These are phyloP conservation scores for Apeltes quadracus DNA, from an alignment of 2,113 vertebrate genomes.

Conservation along the genomic window DNA sequence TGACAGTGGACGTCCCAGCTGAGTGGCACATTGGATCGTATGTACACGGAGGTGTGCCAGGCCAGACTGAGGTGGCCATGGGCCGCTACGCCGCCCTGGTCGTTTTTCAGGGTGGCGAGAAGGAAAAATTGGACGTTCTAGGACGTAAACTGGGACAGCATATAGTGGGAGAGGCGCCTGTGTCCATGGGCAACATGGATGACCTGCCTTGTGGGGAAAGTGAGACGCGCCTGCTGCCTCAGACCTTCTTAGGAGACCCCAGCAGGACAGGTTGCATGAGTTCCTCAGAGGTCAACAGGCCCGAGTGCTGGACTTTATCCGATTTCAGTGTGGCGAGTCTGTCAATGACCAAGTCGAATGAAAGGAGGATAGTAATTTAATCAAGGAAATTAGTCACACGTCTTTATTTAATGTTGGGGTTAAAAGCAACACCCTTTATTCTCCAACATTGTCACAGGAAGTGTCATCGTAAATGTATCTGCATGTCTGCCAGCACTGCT, in stretches of 20 bases:
- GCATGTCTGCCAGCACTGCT: background rate
- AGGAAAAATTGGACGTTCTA: conserved; percentile 58
- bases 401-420: conserved; percentile 25
- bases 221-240: conserved; percentile 88
- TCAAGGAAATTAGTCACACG: background rate
- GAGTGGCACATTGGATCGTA: conserved; percentile 88
- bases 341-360: conserved; percentile 52
- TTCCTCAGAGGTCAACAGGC: conserved; percentile 83
- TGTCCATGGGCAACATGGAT: conserved; percentile 84
- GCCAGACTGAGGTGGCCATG: conserved; percentile 76
- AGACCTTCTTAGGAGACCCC: conserved; percentile 86
- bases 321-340: conserved; percentile 88
- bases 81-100: conserved; percentile 89
- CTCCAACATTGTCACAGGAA: background rate
- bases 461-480: conserved; percentile 22
- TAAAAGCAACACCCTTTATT: conserved; percentile 15
- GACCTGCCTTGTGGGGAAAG: conserved; percentile 86
- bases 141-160: conserved; percentile 89
- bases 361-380: conserved; percentile 8
- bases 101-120: conserved; percentile 80
- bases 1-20: conserved; percentile 81
- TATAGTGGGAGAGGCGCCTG: conserved; percentile 87
- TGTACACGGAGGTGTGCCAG: conserved; percentile 76
- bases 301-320: conserved; percentile 87
- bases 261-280: conserved; percentile 86